Evolutionary conservation across 1,140 invertebrate genomes (phyloP), one percentile per base, ranked within the genome.

Genomic region (Drosophila nebulosa): DNA sequence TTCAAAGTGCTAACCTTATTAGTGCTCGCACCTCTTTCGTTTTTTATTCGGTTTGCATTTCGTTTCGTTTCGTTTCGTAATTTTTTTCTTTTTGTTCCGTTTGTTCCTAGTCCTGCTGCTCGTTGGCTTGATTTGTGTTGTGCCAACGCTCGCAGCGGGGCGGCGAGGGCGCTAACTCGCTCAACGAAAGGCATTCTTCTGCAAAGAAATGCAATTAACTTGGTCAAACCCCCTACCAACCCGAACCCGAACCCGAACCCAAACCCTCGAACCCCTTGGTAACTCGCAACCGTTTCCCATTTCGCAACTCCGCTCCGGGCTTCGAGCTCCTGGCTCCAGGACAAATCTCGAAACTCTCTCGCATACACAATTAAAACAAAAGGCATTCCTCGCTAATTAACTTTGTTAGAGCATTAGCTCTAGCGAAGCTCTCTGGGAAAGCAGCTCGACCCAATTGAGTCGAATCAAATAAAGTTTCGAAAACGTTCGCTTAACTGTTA

Each of bases 191-290:
- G 77, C 81, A 86, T 86, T 80, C 77, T 78, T 77, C 50, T 61
- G 74, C 66, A 58, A 46, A 74, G 69, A 75, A 86, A 80, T 86
- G 81, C 73, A 85, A 85, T 85, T 86, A 78, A 85, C 78, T 85
- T 69, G 62, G 52, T 50, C 67, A 64, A 30, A 16, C 18, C 52
- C 27, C 12, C 9, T 27, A 22, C 22, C 22, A 6, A 16, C 7
- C 61, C 42, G 24, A 21, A 21, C 42, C 50, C 14, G n/a, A 3
- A 2, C 39, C 57, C n/a, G n/a, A n/a, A 7, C 0, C 30, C 30
- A 2, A 32, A 7, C 30, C 9, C 30, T 32, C 24, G 24, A 24
- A 39, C 36, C 14, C 36, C 14, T 18, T 12, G 16, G 14, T 4
- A 42, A 9, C 10, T 32, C 10, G 30, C 30, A 32, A 32, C 10